Evolutionary conservation across 2,797 vertebrate species (phyloP).

Genomic region (Amazonetta brasiliensis): DNA sequence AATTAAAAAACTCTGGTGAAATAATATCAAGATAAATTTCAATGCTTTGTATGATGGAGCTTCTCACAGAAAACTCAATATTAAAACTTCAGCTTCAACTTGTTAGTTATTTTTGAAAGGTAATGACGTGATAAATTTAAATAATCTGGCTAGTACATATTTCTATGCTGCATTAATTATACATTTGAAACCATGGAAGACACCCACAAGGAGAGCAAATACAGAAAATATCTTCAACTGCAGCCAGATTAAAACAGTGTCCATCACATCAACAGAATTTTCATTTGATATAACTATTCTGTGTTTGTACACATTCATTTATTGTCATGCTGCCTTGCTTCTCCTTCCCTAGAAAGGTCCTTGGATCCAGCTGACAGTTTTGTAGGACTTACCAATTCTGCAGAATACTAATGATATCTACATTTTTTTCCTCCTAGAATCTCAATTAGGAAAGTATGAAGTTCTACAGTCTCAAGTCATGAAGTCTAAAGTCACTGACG

Average conservation of each 20-base stretch:
- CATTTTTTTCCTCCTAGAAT: background rate
- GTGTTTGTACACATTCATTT: conserved; percentile 66
- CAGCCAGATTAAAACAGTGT: conserved; percentile 63
- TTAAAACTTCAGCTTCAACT: conserved; percentile 52
- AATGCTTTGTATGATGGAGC: conserved; percentile 25
- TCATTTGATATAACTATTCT: conserved; percentile 65
- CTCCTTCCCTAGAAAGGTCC: conserved; percentile 38
- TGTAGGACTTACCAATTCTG: background rate
- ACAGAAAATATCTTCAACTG: conserved; percentile 28
- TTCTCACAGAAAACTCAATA: conserved; percentile 42
- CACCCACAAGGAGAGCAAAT: background rate
- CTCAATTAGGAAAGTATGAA: background rate
- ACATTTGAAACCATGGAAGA: conserved; percentile 65
- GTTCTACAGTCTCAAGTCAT: background rate
- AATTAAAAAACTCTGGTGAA: conserved; percentile 74
- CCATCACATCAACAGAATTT: conserved; percentile 55
- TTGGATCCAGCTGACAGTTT: conserved; percentile 28
- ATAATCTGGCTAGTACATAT: conserved; percentile 40
- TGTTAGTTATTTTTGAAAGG: conserved; percentile 63
- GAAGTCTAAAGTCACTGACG: background rate
- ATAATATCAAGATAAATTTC: conserved; percentile 66
- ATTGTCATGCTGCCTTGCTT: conserved; percentile 42
- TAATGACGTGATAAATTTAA: conserved; percentile 73
- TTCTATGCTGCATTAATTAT: conserved; percentile 72
- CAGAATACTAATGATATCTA: conserved; percentile 51